Evolutionary conservation across 1,140 invertebrate genomes (phyloP).

Genomic region (Dreissena rostriformis): DNA sequence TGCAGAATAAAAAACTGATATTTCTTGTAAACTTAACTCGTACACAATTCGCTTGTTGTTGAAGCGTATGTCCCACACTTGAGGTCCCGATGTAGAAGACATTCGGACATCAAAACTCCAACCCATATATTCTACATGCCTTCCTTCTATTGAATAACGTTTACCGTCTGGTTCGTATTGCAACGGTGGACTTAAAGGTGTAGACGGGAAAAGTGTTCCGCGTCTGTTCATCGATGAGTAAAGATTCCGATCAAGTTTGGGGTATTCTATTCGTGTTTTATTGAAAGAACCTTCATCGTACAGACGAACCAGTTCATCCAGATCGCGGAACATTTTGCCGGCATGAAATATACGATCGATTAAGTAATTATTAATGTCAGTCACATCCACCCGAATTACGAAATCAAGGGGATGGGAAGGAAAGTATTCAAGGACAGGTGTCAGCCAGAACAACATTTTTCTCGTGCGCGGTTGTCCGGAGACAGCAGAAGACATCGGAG

Average conservation of each 20-base stretch:
- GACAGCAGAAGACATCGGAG: constrained; percentile 54
- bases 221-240: constrained; percentile 41
- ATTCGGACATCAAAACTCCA: constrained; percentile 70
- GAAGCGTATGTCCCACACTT: constrained; percentile 79
- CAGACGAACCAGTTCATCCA: constrained; percentile 24
- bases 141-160: constrained; percentile 63
- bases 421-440: constrained; percentile 53
- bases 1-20: constrained; percentile 71
- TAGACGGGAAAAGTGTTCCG: constrained; percentile 37
- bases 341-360: constrained; percentile 62
- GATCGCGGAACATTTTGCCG: constrained; percentile 47
- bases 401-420: constrained; percentile 64
- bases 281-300: constrained; percentile 26
- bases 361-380: constrained; percentile 46
- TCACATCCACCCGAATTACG: constrained; percentile 59
- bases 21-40: constrained; percentile 70
- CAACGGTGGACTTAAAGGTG: constrained; percentile 42
- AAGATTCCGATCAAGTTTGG: constrained; percentile 24
- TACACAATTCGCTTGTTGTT: constrained; percentile 69
- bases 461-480: constrained; percentile 36
- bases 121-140: constrained; percentile 65
- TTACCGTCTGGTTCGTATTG: constrained; percentile 87
- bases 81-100: constrained; percentile 63
- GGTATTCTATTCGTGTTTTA: constrained; percentile 48
- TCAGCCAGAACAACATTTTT: constrained; percentile 65